A percentile compares a stretch with the other conserved stretches of the same genome.
phyloP scores from a whole-genome alignment of 2,113 vertebrate genomes.

The Mesitornis unicolor region DNA sequence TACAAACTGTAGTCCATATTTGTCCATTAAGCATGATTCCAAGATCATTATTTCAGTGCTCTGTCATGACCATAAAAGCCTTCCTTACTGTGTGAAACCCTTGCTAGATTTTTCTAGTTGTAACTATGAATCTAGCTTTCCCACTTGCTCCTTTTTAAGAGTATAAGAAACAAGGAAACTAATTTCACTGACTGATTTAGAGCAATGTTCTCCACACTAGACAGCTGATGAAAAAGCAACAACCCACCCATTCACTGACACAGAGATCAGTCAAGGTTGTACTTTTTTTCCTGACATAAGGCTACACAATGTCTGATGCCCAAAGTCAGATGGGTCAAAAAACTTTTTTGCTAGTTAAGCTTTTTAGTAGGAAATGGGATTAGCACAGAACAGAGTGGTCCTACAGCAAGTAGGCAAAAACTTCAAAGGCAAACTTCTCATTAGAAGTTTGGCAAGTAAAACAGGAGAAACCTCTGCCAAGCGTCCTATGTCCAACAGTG shows the following conservation, averaged over 20 bases:
- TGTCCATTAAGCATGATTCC: background rate
- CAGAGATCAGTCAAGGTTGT: background rate
- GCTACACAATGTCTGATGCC: background rate
- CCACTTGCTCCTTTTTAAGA: background rate
- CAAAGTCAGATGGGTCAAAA: background rate
- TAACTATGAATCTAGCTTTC: background rate
- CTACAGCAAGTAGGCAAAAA: background rate
- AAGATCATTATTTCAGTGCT: background rate
- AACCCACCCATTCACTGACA: background rate
- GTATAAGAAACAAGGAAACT: background rate
- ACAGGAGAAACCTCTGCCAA: background rate
- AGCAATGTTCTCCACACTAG: background rate
- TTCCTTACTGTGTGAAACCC: background rate
- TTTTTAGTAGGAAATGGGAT: background rate
- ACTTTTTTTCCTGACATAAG: background rate
- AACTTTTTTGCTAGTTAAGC: background rate
- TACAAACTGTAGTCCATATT: background rate
- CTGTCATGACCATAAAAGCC: background rate
- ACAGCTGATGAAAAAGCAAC: background rate
- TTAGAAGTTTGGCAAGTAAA: background rate
- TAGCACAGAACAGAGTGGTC: background rate
- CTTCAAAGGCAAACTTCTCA: slow-evolving; percentile 22
- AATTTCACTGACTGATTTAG: background rate
- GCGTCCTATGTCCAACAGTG: background rate
- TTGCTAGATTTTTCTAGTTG: background rate